phyloP scores from a whole-genome alignment of 2,888 invertebrate species.

The Axea sp. region DNA sequence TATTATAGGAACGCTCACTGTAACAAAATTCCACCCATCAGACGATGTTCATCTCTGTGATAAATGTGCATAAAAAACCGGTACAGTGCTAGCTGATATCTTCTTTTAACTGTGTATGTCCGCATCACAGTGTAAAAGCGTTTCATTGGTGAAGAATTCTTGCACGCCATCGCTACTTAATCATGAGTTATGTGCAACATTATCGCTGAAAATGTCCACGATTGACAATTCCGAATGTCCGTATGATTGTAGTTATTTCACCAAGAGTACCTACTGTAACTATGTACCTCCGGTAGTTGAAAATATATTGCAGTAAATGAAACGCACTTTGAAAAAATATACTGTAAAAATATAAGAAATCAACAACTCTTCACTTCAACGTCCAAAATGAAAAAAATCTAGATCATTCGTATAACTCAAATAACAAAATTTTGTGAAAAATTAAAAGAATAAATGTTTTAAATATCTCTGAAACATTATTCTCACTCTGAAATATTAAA shows the following conservation, averaged over 20 bases:
- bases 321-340: slow-evolving; percentile 6
- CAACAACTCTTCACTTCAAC: too few relatives aligned
- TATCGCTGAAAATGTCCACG: slow-evolving; percentile 26
- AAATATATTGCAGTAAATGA: slow-evolving; percentile 17
- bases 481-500: too few relatives aligned
- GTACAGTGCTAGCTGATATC: slow-evolving; percentile 7
- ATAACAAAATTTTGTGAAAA: too few relatives aligned
- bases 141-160: slow-evolving; percentile 25
- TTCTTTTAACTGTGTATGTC: slow-evolving; percentile 8
- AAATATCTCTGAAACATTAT: too few relatives aligned
- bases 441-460: too few relatives aligned
- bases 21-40: background rate
- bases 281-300: slow-evolving; percentile 38
- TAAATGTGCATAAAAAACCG: background rate
- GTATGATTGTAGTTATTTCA: slow-evolving; percentile 34
- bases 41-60: background rate
- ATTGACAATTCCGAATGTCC: slow-evolving; percentile 19
- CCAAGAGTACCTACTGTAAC: slow-evolving; percentile 35
- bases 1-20: background rate
- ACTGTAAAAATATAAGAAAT: slow-evolving; percentile 1
- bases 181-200: slow-evolving; percentile 30
- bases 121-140: background rate
- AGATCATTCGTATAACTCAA: too few relatives aligned
- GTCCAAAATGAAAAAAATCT: too few relatives aligned
- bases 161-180: slow-evolving; percentile 42